Evolutionary conservation across 92 coral and sea anemone genomes (phyloP).

Genomic region (Nematostella vectensis): DNA sequence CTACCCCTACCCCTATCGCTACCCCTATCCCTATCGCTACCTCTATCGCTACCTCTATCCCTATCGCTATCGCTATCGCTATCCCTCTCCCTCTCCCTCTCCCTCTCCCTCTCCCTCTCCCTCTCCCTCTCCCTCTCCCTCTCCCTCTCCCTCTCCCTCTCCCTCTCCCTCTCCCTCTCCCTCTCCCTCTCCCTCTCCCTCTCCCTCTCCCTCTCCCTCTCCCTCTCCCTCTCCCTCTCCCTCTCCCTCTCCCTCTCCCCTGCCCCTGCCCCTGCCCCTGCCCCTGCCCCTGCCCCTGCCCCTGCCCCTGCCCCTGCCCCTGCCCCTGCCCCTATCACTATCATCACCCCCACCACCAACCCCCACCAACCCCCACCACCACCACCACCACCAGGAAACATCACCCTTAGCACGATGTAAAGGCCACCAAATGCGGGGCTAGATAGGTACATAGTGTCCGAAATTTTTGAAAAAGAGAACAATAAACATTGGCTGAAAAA

Average conservation of each 20-base stretch:
- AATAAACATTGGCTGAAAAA: no score
- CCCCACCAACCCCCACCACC: not conserved
- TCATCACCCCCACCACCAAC: not conserved
- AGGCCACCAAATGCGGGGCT: no score
- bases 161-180: not conserved
- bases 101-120: not conserved
- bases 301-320: not conserved
- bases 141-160: not conserved
- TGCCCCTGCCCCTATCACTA: not conserved
- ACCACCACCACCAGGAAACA: not conserved
- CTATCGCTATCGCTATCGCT: slow-evolving; percentile 2
- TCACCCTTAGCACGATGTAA: not conserved
- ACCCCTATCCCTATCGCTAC: not conserved
- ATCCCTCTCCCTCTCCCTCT: no score
- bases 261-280: no score
- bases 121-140: not conserved
- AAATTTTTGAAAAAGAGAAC: no score
- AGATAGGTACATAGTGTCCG: no score
- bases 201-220: not conserved
- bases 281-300: no score
- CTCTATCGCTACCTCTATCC: not conserved
- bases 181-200: not conserved
- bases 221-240: no score
- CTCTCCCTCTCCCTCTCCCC: no score
- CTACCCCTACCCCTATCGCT: no score